Evolutionary conservation across 2,888 invertebrate genomes (phyloP).

Genomic region (Torymus texanus): DNA sequence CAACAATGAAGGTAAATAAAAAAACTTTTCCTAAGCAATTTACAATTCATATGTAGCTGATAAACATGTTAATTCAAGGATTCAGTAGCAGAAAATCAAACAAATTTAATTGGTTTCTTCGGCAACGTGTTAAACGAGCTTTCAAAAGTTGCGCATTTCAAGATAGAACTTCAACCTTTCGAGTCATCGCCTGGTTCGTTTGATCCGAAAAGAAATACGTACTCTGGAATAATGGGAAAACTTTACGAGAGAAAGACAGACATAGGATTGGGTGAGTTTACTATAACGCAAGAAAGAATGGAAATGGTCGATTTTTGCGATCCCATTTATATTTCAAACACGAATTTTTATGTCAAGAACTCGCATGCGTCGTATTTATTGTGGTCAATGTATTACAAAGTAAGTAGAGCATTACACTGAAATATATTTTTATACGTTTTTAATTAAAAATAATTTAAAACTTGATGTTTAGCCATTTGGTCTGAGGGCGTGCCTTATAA

Average conservation of each 20-base stretch:
- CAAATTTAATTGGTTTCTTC: constrained; percentile 57
- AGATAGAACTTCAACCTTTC: constrained; percentile 37
- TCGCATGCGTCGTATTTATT: constrained; percentile 45
- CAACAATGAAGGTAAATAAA: constrained; percentile 56
- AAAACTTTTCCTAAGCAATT: not conserved
- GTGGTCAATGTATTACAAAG: constrained; percentile 61
- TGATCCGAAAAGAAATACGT: constrained; percentile 48
- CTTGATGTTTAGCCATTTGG: not conserved
- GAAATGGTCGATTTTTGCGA: constrained; percentile 61
- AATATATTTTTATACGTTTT: not conserved
- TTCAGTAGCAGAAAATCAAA: constrained; percentile 20
- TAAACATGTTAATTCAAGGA: constrained; percentile 1
- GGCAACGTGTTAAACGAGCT: constrained; percentile 59
- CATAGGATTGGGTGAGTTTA: constrained; percentile 58
- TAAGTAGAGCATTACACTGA: constrained; percentile 24
- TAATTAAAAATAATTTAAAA: not conserved
- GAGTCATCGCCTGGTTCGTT: constrained; percentile 57
- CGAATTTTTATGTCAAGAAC: constrained; percentile 56
- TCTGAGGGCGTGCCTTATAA: too few relatives aligned
- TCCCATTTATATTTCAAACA: constrained; percentile 57
- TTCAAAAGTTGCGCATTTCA: constrained; percentile 59
- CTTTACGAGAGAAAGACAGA: constrained; percentile 58
- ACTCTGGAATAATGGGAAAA: constrained; percentile 61
- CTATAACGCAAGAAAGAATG: constrained; percentile 52
- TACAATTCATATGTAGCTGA: not conserved